phyloP scores from a whole-genome alignment of 2,113 vertebrate genomes.

The Mionectes macconnelli region DNA sequence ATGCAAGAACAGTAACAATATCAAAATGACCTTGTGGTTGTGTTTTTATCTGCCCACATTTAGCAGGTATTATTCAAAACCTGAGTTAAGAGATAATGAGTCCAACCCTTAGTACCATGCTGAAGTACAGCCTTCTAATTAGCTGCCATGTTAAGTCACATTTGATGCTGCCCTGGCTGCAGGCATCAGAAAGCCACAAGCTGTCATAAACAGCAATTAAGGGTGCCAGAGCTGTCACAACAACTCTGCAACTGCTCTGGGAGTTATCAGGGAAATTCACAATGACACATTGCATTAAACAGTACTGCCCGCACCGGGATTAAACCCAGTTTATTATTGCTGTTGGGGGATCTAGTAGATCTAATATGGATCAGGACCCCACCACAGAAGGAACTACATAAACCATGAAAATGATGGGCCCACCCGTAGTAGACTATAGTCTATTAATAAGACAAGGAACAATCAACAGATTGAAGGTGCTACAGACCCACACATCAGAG shows the following conservation, averaged over 20 bases:
- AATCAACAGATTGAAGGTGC: not conserved
- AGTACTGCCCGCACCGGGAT: not conserved
- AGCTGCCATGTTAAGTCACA: slow-evolving; percentile 32
- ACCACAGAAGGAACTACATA: not conserved
- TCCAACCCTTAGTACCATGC: not conserved
- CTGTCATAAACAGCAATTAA: slow-evolving; percentile 56
- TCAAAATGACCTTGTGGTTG: not conserved
- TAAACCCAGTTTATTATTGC: not conserved
- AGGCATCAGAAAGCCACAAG: slow-evolving; percentile 50
- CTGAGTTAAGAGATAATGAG: slow-evolving; percentile 13
- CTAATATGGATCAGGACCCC: not conserved
- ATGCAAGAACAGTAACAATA: not conserved
- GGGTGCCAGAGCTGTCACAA: not conserved
- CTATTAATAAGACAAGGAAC: not conserved
- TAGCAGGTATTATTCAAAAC: slow-evolving; percentile 7
- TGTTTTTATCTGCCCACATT: not conserved
- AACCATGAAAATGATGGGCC: not conserved
- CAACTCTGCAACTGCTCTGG: slow-evolving; percentile 30
- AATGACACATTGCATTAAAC: not conserved
- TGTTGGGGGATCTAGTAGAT: not conserved
- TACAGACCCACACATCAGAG: not conserved
- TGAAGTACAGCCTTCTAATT: slow-evolving; percentile 57
- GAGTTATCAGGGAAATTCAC: not conserved
- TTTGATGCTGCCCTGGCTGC: slow-evolving; percentile 20
- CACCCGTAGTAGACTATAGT: not conserved